Evolutionary conservation across 2,113 vertebrate species (phyloP), one percentile per base, ranked within the genome.

Genomic region (Ellobius talpinus): DNA sequence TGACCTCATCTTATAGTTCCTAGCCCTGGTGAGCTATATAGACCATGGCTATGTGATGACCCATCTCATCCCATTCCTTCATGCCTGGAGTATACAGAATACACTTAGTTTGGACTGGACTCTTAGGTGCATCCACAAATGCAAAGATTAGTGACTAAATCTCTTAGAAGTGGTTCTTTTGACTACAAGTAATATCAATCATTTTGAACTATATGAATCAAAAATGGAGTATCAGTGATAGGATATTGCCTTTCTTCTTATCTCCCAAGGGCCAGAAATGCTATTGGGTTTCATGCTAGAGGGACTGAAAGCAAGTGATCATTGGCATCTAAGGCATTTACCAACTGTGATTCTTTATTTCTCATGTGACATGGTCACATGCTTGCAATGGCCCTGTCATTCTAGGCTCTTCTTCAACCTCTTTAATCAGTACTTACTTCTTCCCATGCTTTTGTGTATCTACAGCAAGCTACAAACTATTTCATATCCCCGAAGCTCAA

Each of bases 91-190:
- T 61, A 50, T 63, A 87, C 4, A 61, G 68, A 77, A 95, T 26
- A 33, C 26, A 86, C 10, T 90, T 87, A 76, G 17, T 87, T 95
- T 82, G 33, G 29, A 45, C 88, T 94, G 10, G 9, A 9, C 82
- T 5, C 58, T 91, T 63, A 50, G 2, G 7, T 17, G 17, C 17
- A 87, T 72, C 39, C 39, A 61, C 39, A 89, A 81, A 45, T 39
- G 47, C 5, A 50, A 77, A 94, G 12, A 2, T 82, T 31, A 90
- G 31, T 74, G 42, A 47, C 5, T 26, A 77, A 76, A 92, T 92
- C 65, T 81, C 17, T 72, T 84, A 88, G 47, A 92, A 93, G 10
- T 82, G 45, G 3, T 94, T 91, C 66, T 87, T 93, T 95, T 85
- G 79, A 70, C 87, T 87, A 77, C 1, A 89, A 77, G 16, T 87